Conservation (phyloP, 2,888 invertebrate genomes). For the Dermolepida albohirtum region DNA sequence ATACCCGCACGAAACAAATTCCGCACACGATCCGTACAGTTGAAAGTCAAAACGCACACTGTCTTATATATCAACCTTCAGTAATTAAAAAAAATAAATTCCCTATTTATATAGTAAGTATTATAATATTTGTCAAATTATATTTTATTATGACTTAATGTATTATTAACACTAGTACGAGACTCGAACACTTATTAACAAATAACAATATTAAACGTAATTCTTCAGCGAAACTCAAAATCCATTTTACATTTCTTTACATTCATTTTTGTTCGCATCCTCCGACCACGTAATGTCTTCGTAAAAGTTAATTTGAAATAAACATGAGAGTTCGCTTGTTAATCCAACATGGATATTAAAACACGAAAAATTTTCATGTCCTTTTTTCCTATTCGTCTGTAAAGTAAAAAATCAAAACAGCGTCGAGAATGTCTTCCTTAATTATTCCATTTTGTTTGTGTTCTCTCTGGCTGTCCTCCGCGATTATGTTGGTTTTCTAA, state of each 20-base stretch:
- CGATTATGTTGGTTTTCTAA: constrained; percentile 25
- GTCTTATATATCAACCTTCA: no score
- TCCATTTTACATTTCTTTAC: constrained; percentile 18
- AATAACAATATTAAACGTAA: no score
- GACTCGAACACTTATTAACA: no score
- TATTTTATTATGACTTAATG: no score
- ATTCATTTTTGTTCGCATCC: constrained; percentile 8
- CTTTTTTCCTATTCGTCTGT: constrained; percentile 5
- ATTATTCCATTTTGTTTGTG: constrained; percentile 37
- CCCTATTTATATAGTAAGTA: no score
- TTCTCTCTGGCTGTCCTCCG: constrained; percentile 14
- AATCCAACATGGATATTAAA: constrained; percentile 31
- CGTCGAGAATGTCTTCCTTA: constrained; percentile 35
- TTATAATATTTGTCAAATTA: no score
- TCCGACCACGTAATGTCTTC: constrained; percentile 6
- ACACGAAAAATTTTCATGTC: constrained; percentile 16
- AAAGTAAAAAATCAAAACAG: constrained; percentile 34
- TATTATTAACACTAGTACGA: no score
- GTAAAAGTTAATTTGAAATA: constrained; percentile 33
- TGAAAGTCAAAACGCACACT: no score
- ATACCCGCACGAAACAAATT: no score
- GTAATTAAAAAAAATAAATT: no score
- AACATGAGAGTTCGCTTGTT: constrained; percentile 20
- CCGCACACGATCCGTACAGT: no score
- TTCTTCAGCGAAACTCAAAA: constrained; percentile 1